Base-by-base conservation (phyloP, 2,888 invertebrate genomes). In the Tetanocera ferruginea region DNA sequence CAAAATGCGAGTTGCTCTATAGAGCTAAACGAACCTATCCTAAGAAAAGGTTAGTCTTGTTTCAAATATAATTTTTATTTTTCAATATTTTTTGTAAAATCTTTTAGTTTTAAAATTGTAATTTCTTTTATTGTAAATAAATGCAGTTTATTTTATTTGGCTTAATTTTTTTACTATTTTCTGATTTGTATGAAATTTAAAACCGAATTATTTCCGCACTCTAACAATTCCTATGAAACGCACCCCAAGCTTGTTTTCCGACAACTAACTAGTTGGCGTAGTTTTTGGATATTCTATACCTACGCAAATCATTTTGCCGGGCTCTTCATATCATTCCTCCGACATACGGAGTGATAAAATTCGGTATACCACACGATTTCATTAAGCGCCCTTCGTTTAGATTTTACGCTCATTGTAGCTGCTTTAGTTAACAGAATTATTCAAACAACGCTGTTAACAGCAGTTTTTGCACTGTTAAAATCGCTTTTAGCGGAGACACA, bases 221-320 rank as follows among this genome's bases (percentile, higher is more conserved):
- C 55, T 34, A 8, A n/a, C 25, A 3, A 62, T 28, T 52, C 11
- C 51, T 28, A 11, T 17, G 55, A 34, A 55, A 66, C 77, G 73
- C 73, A 34, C 78, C 71, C 76, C 77, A 55, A 73, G 77, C 51
- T 74, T 76, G 78, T 69, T 79, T 79, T 77, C 71, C 76, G 73
- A 74, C 72, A 55, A 79, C 80, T 78, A 70, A 78, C 49, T 67
- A 43, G 62, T 77, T 57, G 64, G 67, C 49, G 34, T 64, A 60
- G 4, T 71, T 55, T 71, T 14, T 51, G 11, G 34, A 34, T 52
- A 66, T 52, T 52, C 49, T 19, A 34, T 51, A 66, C 51, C 52
- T 69, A 34, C 60, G 64, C 34, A 25, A 19, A 51, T 4, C 55
- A n/a, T 31, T 52, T 28, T 70, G 60, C 76, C 60, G 51, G 51